These are phyloP conservation scores for Eulemur mongoz DNA, from an alignment of 2,797 vertebrate species.

Conservation along the genomic window DNA sequence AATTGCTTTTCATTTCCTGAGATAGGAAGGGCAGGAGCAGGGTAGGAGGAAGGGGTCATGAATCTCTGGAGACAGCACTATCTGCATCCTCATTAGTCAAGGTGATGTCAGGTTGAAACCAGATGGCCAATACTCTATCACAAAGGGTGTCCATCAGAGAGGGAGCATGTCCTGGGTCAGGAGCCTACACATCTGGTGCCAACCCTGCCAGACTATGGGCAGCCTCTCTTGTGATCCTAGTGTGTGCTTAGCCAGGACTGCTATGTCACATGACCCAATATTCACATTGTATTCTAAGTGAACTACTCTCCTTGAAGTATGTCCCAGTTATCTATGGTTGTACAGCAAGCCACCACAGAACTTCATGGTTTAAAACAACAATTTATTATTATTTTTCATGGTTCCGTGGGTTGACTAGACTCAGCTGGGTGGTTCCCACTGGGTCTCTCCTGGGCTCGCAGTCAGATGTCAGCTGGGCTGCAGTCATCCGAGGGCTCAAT, in stretches of 20 bases:
- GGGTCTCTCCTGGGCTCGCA: neutral
- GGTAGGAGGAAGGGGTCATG: constrained; percentile 49
- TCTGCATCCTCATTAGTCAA: neutral
- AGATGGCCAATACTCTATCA: constrained; percentile 57
- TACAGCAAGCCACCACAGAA: neutral
- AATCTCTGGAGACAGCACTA: constrained; percentile 63
- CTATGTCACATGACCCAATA: neutral
- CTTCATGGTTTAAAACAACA: neutral
- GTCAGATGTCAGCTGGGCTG: neutral
- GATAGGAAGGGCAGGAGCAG: constrained; percentile 15
- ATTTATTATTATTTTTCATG: neutral
- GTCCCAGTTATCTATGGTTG: neutral
- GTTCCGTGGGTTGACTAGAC: neutral
- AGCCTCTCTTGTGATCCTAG: neutral
- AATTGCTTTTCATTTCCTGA: constrained; percentile 71
- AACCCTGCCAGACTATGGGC: neutral
- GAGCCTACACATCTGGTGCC: neutral
- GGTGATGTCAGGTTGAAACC: constrained; percentile 57
- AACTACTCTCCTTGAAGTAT: neutral
- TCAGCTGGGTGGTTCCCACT: neutral
- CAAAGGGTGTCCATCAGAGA: neutral
- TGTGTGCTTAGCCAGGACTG: neutral
- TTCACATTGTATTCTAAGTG: neutral
- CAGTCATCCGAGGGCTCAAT: neutral
- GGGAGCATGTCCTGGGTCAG: neutral